Evolutionary conservation across 92 coral and sea anemone genomes (phyloP).

Genomic region (Zoanthus solanderi): DNA sequence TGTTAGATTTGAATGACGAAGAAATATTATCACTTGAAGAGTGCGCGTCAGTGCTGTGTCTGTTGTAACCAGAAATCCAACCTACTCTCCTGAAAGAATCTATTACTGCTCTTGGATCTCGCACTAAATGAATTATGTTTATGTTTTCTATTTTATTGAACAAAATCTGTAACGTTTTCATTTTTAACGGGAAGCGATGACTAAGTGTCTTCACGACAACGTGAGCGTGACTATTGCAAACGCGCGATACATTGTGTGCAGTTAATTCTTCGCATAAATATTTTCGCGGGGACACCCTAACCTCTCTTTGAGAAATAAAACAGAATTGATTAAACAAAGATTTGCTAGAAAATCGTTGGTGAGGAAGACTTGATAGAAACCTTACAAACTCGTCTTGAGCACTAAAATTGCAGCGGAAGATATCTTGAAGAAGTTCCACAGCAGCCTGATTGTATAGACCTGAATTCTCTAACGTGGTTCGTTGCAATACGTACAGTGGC

Average conservation of each 20-base stretch:
- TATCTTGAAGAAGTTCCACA: conserved; percentile 67
- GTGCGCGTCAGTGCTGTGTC: conserved; percentile 5
- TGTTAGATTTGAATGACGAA: conserved; percentile 43
- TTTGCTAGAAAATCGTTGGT: conserved; percentile 81
- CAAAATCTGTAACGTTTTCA: conserved; percentile 44
- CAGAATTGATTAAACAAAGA: conserved; percentile 75
- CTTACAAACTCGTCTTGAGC: conserved; percentile 78
- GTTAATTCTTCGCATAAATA: conserved; percentile 68
- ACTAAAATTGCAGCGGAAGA: conserved; percentile 71
- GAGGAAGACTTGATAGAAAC: conserved; percentile 77
- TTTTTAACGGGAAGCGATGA: conserved; percentile 70
- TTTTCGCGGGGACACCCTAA: conserved; percentile 10
- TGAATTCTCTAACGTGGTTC: conserved; percentile 66
- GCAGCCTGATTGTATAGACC: conserved; percentile 66
- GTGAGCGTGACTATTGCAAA: conserved; percentile 66
- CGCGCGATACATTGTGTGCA: conserved; percentile 60
- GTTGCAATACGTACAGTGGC: conserved; percentile 72
- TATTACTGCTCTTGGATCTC: conserved; percentile 91
- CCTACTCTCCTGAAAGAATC: conserved; percentile 85
- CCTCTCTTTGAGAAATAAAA: conserved; percentile 51
- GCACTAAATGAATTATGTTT: conserved; percentile 83
- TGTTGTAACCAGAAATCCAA: conserved; percentile 70
- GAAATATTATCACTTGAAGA: neutral
- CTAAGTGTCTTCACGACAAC: conserved; percentile 72
- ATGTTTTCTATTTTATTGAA: conserved; percentile 35